Conservation (phyloP, 2,113 vertebrate genomes). For the Mesocricetus auratus region DNA sequence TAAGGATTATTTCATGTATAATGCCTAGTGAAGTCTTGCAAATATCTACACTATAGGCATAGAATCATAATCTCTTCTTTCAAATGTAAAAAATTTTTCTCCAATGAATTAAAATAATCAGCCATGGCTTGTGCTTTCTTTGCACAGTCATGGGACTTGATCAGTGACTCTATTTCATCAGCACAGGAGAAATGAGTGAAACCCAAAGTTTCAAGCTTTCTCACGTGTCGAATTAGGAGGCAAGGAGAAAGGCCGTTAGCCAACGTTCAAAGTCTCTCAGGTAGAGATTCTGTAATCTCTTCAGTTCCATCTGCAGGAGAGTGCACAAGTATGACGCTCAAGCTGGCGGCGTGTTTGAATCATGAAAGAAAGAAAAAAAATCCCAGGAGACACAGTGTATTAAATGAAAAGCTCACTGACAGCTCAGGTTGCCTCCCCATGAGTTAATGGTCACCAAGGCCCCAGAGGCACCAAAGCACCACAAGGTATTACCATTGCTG, state of each 20-base stretch:
- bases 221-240: not conserved
- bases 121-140: not conserved
- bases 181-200: not conserved
- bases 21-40: not conserved
- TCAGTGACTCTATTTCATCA: not conserved
- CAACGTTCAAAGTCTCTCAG: not conserved
- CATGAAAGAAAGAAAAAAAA: not conserved
- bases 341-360: not conserved
- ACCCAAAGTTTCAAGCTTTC: not conserved
- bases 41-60: not conserved
- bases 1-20: not conserved
- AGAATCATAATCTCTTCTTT: not conserved
- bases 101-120: not conserved
- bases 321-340: constrained; percentile 45
- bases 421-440: not conserved
- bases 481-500: too few species aligned
- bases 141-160: not conserved
- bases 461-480: not conserved
- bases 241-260: not conserved
- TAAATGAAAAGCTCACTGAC: not conserved
- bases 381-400: not conserved
- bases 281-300: not conserved
- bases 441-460: not conserved
- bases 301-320: not conserved
- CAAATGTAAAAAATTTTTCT: not conserved